Conservation (phyloP, 2,888 invertebrate genomes). For the Camptogramma bilineatum region DNA sequence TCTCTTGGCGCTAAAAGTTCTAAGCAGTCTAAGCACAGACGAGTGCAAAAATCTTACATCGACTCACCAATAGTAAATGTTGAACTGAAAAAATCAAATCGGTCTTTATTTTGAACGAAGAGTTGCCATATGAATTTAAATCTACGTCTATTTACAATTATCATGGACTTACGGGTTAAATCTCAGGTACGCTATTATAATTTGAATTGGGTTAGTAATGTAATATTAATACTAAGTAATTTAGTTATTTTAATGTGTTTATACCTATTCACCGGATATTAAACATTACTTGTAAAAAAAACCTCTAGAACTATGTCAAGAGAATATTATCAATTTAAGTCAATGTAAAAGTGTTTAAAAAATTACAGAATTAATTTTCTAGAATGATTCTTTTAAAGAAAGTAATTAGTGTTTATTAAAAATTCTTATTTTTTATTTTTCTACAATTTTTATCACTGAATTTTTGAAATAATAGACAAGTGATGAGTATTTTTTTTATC, state of each 20-base stretch:
- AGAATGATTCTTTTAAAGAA: neutral
- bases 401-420: neutral
- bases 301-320: neutral
- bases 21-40: constrained; percentile 21
- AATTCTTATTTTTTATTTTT: no score
- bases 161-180: neutral
- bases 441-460: neutral
- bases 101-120: constrained; percentile 8
- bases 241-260: no score
- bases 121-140: constrained; percentile 33
- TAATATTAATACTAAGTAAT: neutral
- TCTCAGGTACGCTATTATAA: neutral
- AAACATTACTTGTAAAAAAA: neutral
- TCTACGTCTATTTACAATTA: neutral
- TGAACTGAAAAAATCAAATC: neutral
- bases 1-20: constrained; percentile 19
- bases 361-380: neutral
- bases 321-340: no score
- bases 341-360: neutral
- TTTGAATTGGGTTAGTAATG: neutral
- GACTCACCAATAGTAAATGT: neutral
- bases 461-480: neutral
- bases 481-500: neutral
- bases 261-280: no score
- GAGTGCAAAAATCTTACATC: constrained; percentile 14